Conservation (phyloP, 2,888 invertebrate species). For the Cheilosia impressa region DNA sequence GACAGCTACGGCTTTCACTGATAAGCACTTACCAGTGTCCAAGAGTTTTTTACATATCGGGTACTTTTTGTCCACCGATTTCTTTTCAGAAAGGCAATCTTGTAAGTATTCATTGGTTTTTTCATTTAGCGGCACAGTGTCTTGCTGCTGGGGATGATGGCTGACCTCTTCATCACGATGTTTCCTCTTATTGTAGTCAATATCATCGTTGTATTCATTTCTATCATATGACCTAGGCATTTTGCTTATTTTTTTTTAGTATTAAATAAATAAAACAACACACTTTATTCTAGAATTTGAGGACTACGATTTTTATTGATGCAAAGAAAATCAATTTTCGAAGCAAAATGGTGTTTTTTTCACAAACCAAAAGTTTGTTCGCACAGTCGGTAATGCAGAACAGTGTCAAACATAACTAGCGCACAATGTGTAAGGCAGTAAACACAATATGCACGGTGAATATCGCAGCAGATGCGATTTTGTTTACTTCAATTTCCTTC, state of each 20-base stretch:
- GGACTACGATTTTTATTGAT: neutral
- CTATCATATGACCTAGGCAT: slow-evolving; percentile 83
- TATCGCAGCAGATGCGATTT: too few species aligned
- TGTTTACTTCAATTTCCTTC: too few species aligned
- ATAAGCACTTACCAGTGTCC: slow-evolving; percentile 87
- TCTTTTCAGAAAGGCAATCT: slow-evolving; percentile 89
- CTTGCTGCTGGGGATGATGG: slow-evolving; percentile 76
- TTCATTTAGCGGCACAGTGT: slow-evolving; percentile 85
- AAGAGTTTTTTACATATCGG: slow-evolving; percentile 88
- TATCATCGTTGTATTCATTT: slow-evolving; percentile 81
- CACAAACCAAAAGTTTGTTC: neutral
- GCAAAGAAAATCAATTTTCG: slow-evolving; percentile 38
- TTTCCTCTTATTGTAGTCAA: slow-evolving; percentile 81
- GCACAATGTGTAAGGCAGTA: too few species aligned
- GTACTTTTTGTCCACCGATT: slow-evolving; percentile 87
- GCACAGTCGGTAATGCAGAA: neutral
- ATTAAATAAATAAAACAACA: neutral
- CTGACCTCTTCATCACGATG: slow-evolving; percentile 80
- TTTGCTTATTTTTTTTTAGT: slow-evolving; percentile 41
- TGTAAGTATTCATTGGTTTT: slow-evolving; percentile 91
- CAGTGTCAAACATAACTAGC: too few species aligned
- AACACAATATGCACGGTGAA: too few species aligned
- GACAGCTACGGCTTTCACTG: neutral
- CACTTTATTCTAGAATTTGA: neutral
- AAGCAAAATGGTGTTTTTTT: slow-evolving; percentile 30